Evolutionary conservation across 2,888 invertebrate genomes (phyloP), one percentile per base, ranked within the genome.

Genomic region (Drosophila koepferae): DNA sequence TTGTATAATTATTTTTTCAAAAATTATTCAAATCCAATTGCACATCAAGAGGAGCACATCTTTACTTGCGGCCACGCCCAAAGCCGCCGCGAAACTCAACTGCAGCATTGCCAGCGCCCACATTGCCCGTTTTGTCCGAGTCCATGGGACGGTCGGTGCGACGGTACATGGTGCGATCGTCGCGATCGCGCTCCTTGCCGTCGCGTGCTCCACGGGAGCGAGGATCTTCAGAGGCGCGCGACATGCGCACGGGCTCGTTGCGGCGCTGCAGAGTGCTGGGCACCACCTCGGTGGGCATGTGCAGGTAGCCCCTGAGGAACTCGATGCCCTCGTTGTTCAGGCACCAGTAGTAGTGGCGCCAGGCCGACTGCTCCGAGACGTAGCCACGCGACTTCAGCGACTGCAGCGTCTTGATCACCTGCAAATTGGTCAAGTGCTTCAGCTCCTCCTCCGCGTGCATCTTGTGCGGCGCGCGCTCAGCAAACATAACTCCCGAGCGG

Each of bases 261-360:
- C 71, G 71, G 31, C 77, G 76, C 44, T 75, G 80, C 34, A 76
- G 43, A 18, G 76, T 64, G 36, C 20, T 31, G 10, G 73, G 73
- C 23, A 74, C 46, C 41, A 49, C 41, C 34, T 49, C 41, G 1
- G 69, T 8, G 9, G 71, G 59, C 63, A 75, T 51, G 14, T 55
- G 63, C 9, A 77, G 66, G 36, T 64, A 70, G 12, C 16, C 28
- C 0, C 76, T 40, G 28, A 77, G 46, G 28, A 20, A 75, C 46
- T 80, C 71, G 36, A 80, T 71, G 28, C 77, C 77, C 2, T 63
- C 63, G 58, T 77, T 75, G 54, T 66, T 80, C 38, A 77, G 40
- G 12, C 63, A 59, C 77, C 80, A 77, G 51, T 75, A 80, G 16
- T 34, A 66, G 28, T 77, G 66, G 31, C 71, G 76, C 71, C 77